Conservation (phyloP, 2,888 invertebrate genomes). For the Chrysolina oricalcia region DNA sequence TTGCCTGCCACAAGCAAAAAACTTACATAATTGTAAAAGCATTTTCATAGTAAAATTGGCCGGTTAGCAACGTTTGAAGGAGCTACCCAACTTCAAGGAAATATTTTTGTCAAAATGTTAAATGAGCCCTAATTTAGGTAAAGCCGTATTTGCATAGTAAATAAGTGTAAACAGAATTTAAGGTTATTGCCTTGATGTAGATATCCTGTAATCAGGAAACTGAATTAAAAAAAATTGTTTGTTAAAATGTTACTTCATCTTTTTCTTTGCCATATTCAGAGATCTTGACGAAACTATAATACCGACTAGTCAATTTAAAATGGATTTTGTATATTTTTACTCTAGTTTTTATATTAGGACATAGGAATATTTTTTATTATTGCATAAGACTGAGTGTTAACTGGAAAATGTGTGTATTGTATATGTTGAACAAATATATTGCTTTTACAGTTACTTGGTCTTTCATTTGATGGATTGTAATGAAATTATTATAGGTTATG, state of each 20-base stretch:
- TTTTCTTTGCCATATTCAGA: slow-evolving; percentile 6
- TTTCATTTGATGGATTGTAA: neutral
- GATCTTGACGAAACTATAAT: slow-evolving; percentile 1
- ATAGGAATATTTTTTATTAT: slow-evolving; percentile 17
- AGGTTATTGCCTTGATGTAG: neutral
- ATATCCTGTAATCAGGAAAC: neutral
- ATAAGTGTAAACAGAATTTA: neutral
- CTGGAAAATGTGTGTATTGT: slow-evolving; percentile 32
- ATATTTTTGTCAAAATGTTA: neutral
- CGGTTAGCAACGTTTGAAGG: neutral
- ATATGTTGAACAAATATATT: slow-evolving; percentile 42
- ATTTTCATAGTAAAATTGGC: too few species aligned
- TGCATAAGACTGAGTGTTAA: slow-evolving; percentile 50
- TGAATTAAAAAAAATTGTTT: neutral
- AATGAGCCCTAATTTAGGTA: neutral
- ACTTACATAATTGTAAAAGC: too few species aligned
- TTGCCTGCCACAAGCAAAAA: neutral
- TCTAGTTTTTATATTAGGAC: neutral
- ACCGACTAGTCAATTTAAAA: slow-evolving; percentile 27
- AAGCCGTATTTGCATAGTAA: neutral
- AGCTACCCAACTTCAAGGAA: neutral
- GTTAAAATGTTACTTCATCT: neutral
- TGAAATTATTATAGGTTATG: too few species aligned
- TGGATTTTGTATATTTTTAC: slow-evolving; percentile 11
- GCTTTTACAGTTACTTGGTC: slow-evolving; percentile 1